These are phyloP conservation scores for Rostratula benghalensis DNA, from an alignment of 2,113 vertebrate genomes.

Conservation along the genomic window DNA sequence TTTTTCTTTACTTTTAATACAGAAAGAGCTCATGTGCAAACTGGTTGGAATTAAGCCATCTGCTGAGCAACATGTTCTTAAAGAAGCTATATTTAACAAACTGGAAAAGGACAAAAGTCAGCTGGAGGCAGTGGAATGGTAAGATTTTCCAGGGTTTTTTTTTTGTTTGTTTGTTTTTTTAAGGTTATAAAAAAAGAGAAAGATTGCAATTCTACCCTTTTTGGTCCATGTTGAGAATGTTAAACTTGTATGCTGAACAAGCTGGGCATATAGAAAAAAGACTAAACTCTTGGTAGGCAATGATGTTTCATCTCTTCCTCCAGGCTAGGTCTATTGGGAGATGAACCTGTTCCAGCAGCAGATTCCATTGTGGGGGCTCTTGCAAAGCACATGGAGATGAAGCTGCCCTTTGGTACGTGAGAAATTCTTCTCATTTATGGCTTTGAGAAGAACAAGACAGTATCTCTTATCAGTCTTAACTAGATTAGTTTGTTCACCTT, in stretches of 20 bases:
- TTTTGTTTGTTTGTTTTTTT: background rate
- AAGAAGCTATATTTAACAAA: slow-evolving; percentile 79
- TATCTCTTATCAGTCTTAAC: background rate
- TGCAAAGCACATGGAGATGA: slow-evolving; percentile 88
- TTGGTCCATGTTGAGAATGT: background rate
- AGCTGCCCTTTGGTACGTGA: slow-evolving; percentile 87
- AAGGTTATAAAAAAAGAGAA: background rate
- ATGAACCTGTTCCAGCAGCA: slow-evolving; percentile 83
- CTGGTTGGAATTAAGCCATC: slow-evolving; percentile 81
- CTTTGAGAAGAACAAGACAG: background rate
- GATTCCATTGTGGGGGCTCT: slow-evolving; percentile 85
- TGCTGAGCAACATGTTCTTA: slow-evolving; percentile 71
- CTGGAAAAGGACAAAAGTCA: slow-evolving; percentile 79
- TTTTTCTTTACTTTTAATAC: slow-evolving; percentile 34
- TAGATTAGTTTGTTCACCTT: background rate
- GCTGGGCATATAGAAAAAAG: background rate
- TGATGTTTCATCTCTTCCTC: background rate
- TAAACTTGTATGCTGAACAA: background rate
- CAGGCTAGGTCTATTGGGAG: slow-evolving; percentile 90
- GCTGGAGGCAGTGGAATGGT: slow-evolving; percentile 87
- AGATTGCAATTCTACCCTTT: background rate
- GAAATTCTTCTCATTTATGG: background rate
- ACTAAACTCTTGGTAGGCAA: background rate
- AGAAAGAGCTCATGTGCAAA: slow-evolving; percentile 90
- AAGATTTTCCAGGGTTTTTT: background rate